A percentile compares a stretch with the other conserved stretches of the same genome.
These are phyloP conservation scores for Tetrapedia diversipes DNA, from an alignment of 2,888 invertebrate species.

Conservation along the genomic window DNA sequence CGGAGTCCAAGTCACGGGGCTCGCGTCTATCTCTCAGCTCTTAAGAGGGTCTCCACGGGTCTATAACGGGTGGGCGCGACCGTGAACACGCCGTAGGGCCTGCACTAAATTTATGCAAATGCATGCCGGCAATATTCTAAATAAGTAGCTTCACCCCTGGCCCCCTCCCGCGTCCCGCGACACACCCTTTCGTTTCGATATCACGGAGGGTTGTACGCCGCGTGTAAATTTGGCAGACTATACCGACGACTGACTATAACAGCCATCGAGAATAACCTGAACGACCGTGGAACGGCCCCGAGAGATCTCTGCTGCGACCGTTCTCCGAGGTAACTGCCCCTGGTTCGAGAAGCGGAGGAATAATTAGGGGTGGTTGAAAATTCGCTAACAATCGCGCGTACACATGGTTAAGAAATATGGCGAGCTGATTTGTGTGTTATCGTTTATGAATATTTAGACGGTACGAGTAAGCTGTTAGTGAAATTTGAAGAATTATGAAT, in stretches of 20 bases:
- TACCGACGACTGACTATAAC: conserved; percentile 1
- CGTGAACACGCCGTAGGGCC: conserved; percentile 78
- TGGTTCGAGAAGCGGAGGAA: too few relatives aligned
- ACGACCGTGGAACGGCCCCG: conserved; percentile 21
- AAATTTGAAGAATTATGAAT: too few relatives aligned
- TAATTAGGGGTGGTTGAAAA: too few relatives aligned
- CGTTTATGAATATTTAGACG: too few relatives aligned
- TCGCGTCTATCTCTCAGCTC: conserved; percentile 67
- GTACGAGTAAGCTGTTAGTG: too few relatives aligned
- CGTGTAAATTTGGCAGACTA: conserved; percentile 32
- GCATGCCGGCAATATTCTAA: conserved; percentile 82
- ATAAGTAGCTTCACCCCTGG: conserved; percentile 78
- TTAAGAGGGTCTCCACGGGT: conserved; percentile 70
- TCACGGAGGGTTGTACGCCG: conserved; percentile 9
- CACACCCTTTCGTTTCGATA: not conserved
- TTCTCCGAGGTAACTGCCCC: too few relatives aligned
- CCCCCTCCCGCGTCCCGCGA: conserved; percentile 22
- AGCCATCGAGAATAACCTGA: conserved; percentile 5
- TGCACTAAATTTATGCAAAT: conserved; percentile 82
- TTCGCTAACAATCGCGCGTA: too few relatives aligned
- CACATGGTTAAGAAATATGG: too few relatives aligned
- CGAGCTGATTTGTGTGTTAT: too few relatives aligned
- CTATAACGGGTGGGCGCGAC: conserved; percentile 73
- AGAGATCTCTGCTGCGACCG: not conserved
- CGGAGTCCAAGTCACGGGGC: conserved; percentile 28